Evolutionary conservation across 2,797 vertebrate genomes (phyloP), one percentile per base, ranked within the genome.

Genomic region (Chloroceryle inda): DNA sequence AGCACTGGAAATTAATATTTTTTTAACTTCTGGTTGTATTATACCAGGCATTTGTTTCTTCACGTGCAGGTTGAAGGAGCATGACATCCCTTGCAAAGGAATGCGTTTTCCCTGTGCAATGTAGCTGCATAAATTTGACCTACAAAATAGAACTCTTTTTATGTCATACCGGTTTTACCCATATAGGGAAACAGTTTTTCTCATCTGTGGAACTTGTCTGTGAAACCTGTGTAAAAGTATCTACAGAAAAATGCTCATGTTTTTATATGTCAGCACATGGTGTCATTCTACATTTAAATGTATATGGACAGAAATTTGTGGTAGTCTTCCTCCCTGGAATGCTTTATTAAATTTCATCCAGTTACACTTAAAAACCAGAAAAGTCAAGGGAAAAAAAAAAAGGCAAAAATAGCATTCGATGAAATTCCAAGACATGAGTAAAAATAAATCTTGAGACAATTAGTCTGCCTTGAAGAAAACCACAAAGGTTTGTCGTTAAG

Each of bases 271-370:
- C 77, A 88, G 22, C 24, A 31, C 23, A n/a, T 4, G 20, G n/a
- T 0, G 0, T 68, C 13, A n/a, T 66, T 95, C 55, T 59, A 13
- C 9, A 11, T 67, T 56, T 76, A 61, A 63, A 47, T 13, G 3
- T 67, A 2, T 33, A 4, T 24, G 19, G 62, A 21, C 29, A 64
- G n/a, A 53, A 67, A 24, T 83, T 21, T 6, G 5, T 53, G 35
- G 24, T 83, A 19, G 21, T 85, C 5, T 2, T 2, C 1, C 20
- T 95, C 24, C 24, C 6, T 91, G 22, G 27, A 78, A 40, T 47
- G 4, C 55, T 59, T 79, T 74, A 69, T 76, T 81, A 76, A 89
- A 73, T 87, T 91, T 38, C 45, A 33, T 45, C 17, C n/a, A 59
- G n/a, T 56, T 78, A 53, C 11, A 42, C 24, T 68, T 63, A 1